Evolutionary conservation across 2,888 invertebrate species (phyloP).

Genomic region (Metopia argyrocephala): DNA sequence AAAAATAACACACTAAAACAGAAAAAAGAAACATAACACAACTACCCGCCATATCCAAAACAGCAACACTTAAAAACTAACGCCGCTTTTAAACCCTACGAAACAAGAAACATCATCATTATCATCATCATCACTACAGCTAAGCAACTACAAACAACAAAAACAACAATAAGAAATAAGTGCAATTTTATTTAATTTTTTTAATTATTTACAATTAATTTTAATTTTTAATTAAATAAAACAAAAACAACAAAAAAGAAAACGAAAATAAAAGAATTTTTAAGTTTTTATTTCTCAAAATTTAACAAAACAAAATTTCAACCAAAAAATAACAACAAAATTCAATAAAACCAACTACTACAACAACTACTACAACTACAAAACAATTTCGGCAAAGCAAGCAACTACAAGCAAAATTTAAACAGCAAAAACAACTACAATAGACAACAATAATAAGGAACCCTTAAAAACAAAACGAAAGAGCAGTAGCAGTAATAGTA

Average conservation of each 20-base stretch:
- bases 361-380: conserved; percentile 62
- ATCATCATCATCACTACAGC: too few relatives aligned
- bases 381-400: conserved; percentile 66
- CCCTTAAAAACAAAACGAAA: conserved; percentile 41
- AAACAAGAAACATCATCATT: too few relatives aligned
- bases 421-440: conserved; percentile 49
- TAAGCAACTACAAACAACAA: conserved; percentile 31
- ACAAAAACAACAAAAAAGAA: conserved; percentile 68
- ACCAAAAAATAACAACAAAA: conserved; percentile 77
- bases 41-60: conserved; percentile 4
- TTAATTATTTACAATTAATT: conserved; percentile 65
- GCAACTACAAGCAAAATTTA: conserved; percentile 55
- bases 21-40: conserved; percentile 33
- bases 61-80: conserved; percentile 21
- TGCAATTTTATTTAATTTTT: conserved; percentile 68
- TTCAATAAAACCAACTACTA: conserved; percentile 72
- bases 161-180: conserved; percentile 60
- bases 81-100: too few relatives aligned
- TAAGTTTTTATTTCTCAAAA: conserved; percentile 77
- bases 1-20: conserved; percentile 30
- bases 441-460: conserved; percentile 25
- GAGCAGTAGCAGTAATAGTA: conserved; percentile 43
- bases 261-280: conserved; percentile 65
- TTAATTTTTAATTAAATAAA: conserved; percentile 62
- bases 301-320: conserved; percentile 78